Evolutionary conservation across 2,797 vertebrate species (phyloP).

Genomic region (Dendrocincla tyrannina): DNA sequence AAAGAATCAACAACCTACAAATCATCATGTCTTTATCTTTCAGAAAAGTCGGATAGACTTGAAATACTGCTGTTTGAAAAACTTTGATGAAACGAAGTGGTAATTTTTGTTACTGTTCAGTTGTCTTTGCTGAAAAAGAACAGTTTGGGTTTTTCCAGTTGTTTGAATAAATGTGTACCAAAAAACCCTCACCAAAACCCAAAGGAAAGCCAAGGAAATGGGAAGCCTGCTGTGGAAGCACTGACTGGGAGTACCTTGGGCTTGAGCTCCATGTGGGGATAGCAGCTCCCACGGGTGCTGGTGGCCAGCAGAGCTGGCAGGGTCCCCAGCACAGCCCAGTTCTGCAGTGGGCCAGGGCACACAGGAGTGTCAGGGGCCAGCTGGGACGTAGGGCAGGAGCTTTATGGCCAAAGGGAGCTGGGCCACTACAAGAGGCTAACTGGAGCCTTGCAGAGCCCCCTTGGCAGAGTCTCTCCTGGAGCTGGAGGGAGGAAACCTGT

Average conservation of each 20-base stretch:
- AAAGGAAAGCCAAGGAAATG: not conserved
- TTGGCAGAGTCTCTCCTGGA: not conserved
- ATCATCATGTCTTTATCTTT: not conserved
- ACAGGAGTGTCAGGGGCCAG: not conserved
- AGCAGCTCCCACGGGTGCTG: not conserved
- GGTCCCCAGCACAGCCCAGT: not conserved
- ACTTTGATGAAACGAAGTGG: not conserved
- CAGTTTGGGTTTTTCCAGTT: not conserved
- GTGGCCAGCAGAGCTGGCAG: not conserved
- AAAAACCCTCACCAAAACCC: not conserved
- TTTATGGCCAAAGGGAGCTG: not conserved
- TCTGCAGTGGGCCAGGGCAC: not conserved
- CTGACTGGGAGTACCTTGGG: not conserved
- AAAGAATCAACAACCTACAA: too few relatives aligned
- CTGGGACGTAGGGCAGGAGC: not conserved
- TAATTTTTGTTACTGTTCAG: not conserved
- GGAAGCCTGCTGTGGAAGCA: not conserved
- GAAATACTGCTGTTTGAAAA: not conserved
- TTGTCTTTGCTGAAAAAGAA: not conserved
- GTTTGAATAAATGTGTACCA: not conserved
- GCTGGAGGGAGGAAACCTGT: not conserved
- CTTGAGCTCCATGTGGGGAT: not conserved
- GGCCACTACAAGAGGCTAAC: too few relatives aligned
- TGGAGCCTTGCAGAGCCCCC: not conserved
- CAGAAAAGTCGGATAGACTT: not conserved